Percentiles rank a stretch among this genome's conserved stretches.
phyloP scores from a whole-genome alignment of 2,888 invertebrate genomes.

The Xylota segnis region DNA sequence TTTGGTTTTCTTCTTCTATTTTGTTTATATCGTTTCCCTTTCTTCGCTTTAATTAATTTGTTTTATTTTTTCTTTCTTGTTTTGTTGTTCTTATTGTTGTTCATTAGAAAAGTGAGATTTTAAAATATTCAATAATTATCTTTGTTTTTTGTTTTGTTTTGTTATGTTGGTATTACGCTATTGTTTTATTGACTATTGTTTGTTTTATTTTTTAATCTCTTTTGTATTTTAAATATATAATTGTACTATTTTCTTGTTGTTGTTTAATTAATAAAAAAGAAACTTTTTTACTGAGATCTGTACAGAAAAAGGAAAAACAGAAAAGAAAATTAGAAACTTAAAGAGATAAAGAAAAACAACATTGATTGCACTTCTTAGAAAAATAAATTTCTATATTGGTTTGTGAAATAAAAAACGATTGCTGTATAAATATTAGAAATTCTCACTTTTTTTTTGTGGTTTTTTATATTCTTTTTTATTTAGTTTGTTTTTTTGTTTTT shows the following conservation, averaged over 20 bases:
- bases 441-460: constrained; percentile 67
- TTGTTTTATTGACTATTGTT: constrained; percentile 76
- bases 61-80: constrained; percentile 3
- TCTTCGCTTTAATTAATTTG: constrained; percentile 34
- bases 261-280: constrained; percentile 56
- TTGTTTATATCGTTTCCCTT: constrained; percentile 56
- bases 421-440: constrained; percentile 71
- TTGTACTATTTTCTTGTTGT: constrained; percentile 76
- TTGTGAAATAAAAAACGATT: constrained; percentile 30
- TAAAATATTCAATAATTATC: constrained; percentile 72
- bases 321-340: constrained; percentile 8
- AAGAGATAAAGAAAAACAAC: constrained; percentile 39
- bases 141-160: constrained; percentile 44
- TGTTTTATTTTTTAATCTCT: constrained; percentile 26
- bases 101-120: constrained; percentile 75
- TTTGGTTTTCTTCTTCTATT: constrained; percentile 64
- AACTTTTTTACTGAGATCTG: constrained; percentile 68
- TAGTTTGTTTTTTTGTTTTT: neutral
- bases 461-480: neutral
- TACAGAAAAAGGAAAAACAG: constrained; percentile 25
- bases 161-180: constrained; percentile 62
- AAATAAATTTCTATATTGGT: constrained; percentile 59
- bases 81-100: constrained; percentile 29
- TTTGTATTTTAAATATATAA: constrained; percentile 72
- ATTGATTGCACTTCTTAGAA: constrained; percentile 67